Percentiles rank a stretch among this genome's conserved stretches.
Evolutionary conservation across 35 echinoderm and acorn worm genomes (phyloP).

Genomic region (Lytechinus variegatus): DNA sequence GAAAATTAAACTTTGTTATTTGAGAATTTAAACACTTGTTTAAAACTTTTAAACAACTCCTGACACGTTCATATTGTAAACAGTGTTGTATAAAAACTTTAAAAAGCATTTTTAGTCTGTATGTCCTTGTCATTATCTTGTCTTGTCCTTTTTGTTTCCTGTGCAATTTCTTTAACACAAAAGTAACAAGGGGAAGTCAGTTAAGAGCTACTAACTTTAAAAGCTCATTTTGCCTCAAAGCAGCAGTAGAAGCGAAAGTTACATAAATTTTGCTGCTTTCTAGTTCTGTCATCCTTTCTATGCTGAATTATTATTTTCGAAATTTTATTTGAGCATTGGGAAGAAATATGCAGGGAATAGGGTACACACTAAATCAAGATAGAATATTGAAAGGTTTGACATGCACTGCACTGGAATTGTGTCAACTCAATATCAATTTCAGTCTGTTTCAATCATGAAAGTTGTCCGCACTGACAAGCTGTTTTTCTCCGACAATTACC

Average conservation of each 20-base stretch:
- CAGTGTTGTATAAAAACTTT: too few species aligned
- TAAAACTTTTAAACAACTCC: too few species aligned
- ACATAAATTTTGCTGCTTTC: not conserved
- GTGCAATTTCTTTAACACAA: not conserved
- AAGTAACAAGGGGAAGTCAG: not conserved
- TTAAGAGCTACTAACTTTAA: not conserved
- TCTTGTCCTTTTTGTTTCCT: not conserved
- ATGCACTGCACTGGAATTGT: too few species aligned
- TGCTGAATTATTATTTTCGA: not conserved
- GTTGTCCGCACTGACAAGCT: too few species aligned
- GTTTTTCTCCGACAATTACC: too few species aligned
- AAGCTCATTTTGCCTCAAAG: not conserved
- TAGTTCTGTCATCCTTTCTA: not conserved
- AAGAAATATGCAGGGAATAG: not conserved
- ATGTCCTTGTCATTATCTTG: not conserved
- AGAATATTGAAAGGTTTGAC: too few species aligned
- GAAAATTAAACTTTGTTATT: too few species aligned
- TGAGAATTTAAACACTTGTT: too few species aligned
- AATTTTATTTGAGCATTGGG: not conserved
- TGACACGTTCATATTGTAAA: too few species aligned
- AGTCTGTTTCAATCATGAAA: too few species aligned
- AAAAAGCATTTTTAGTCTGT: too few species aligned
- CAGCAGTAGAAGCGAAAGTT: not conserved
- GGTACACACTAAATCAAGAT: not conserved
- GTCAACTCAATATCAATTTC: too few species aligned